phyloP scores from a whole-genome alignment of 2,797 vertebrate species.

The Aphelocoma californica region DNA sequence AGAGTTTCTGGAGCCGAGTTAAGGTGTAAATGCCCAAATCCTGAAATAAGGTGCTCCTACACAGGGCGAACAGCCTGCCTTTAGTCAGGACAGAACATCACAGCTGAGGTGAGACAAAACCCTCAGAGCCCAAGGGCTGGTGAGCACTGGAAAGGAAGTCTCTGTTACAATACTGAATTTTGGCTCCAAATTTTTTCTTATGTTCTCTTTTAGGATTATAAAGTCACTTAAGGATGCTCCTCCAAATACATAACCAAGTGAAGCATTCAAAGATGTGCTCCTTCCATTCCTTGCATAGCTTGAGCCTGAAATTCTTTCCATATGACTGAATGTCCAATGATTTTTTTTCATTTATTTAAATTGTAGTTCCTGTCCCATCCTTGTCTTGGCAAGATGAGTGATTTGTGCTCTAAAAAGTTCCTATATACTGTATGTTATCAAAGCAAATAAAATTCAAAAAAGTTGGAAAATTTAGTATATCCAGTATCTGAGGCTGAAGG shows the following conservation, averaged over 20 bases:
- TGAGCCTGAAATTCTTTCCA: background rate
- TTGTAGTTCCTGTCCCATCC: background rate
- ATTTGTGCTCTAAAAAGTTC: background rate
- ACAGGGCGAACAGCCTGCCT: background rate
- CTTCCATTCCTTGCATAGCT: background rate
- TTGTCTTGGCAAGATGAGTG: background rate
- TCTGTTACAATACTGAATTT: background rate
- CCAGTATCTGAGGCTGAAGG: background rate
- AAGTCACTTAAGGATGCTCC: background rate
- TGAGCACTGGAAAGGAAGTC: background rate
- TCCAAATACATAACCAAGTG: background rate
- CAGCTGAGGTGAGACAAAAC: background rate
- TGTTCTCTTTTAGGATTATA: background rate
- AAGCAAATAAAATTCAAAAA: background rate
- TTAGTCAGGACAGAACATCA: background rate
- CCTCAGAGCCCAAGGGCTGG: rapidly evolving
- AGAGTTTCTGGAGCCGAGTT: background rate
- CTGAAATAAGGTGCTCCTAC: background rate
- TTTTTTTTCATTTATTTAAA: background rate
- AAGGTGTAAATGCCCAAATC: background rate
- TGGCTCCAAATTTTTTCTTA: background rate
- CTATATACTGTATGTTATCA: background rate
- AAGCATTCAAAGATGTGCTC: background rate
- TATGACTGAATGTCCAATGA: background rate
- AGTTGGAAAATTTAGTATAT: background rate